Evolutionary conservation across 30 jellyfish, hydroid and myxozoan genomes (phyloP).

Genomic region (Clytia hemisphaerica): DNA sequence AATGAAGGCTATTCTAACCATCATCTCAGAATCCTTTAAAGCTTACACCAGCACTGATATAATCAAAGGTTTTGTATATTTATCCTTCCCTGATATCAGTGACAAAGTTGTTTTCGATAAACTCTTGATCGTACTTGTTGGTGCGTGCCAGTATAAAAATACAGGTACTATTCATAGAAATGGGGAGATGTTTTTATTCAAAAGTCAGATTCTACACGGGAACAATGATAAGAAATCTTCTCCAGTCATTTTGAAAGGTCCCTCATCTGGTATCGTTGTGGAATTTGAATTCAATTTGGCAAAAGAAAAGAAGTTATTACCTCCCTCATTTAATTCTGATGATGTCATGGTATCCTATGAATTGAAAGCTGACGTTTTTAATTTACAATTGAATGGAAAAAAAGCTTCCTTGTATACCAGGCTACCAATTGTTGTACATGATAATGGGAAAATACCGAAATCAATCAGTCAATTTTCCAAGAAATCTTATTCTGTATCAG

Average conservation of each 20-base stretch:
- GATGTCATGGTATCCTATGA: slow-evolving; percentile 9
- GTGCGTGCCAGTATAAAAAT: neutral
- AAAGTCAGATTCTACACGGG: slow-evolving; percentile 2
- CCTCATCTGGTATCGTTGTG: neutral
- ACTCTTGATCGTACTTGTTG: neutral
- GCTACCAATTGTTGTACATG: slow-evolving; percentile 4
- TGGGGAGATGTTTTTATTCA: slow-evolving; percentile 7
- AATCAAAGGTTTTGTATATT: slow-evolving; percentile 8
- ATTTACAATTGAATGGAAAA: neutral
- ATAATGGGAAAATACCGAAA: too few species aligned
- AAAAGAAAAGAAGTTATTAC: neutral
- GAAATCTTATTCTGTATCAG: neutral
- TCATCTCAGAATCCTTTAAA: slow-evolving; percentile 9
- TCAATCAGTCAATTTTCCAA: too few species aligned
- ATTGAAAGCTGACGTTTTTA: slow-evolving; percentile 4
- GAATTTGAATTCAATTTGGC: slow-evolving; percentile 15
- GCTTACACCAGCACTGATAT: neutral
- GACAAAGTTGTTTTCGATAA: neutral
- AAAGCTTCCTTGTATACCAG: slow-evolving; percentile 16
- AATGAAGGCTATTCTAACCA: slow-evolving; percentile 2
- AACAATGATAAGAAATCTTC: neutral
- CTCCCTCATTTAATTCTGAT: slow-evolving; percentile 15
- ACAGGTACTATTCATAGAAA: slow-evolving; percentile 8
- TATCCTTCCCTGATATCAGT: neutral
- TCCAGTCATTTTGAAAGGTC: neutral